phyloP scores from a whole-genome alignment of 1,140 invertebrate genomes.

The Hormaphis cornu region DNA sequence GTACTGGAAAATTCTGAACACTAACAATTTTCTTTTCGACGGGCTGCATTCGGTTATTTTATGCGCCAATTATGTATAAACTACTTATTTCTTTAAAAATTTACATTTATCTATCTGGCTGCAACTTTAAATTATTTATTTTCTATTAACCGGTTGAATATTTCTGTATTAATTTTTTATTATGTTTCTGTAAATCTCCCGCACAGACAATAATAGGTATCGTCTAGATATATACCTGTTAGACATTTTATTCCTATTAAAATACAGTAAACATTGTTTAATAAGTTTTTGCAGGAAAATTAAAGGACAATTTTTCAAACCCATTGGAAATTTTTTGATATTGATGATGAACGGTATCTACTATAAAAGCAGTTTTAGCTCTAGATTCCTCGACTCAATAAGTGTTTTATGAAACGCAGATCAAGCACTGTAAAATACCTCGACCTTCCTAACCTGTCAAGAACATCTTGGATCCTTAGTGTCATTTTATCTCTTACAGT shows the following conservation, averaged over 20 bases:
- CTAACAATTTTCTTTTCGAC: slow-evolving; percentile 42
- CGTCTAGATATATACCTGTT: slow-evolving; percentile 45
- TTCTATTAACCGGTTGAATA: slow-evolving; percentile 42
- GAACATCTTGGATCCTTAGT: slow-evolving; percentile 43
- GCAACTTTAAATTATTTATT: slow-evolving; percentile 42
- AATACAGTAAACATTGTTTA: slow-evolving; percentile 41
- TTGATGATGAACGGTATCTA: slow-evolving; percentile 40
- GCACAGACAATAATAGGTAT: slow-evolving; percentile 43
- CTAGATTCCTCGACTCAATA: slow-evolving; percentile 40
- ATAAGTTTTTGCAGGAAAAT: slow-evolving; percentile 44
- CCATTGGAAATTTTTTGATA: slow-evolving; percentile 44
- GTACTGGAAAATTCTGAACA: slow-evolving; percentile 33
- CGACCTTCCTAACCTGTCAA: slow-evolving; percentile 41
- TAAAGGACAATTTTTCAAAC: slow-evolving; percentile 42
- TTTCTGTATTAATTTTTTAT: slow-evolving; percentile 37
- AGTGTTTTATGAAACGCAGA: slow-evolving; percentile 47
- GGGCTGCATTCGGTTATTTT: slow-evolving; percentile 41
- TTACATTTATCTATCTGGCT: slow-evolving; percentile 46
- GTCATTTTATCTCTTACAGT: slow-evolving; percentile 43
- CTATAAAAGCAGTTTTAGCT: slow-evolving; percentile 46
- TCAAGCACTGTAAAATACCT: slow-evolving; percentile 45
- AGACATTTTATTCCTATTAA: slow-evolving; percentile 22
- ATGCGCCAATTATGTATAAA: slow-evolving; percentile 45
- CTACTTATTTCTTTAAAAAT: slow-evolving; percentile 44
- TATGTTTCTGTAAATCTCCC: slow-evolving; percentile 40